Evolutionary conservation across 2,113 vertebrate species (phyloP), one percentile per base, ranked within the genome.

Genomic region (Amblyornis subalaris): DNA sequence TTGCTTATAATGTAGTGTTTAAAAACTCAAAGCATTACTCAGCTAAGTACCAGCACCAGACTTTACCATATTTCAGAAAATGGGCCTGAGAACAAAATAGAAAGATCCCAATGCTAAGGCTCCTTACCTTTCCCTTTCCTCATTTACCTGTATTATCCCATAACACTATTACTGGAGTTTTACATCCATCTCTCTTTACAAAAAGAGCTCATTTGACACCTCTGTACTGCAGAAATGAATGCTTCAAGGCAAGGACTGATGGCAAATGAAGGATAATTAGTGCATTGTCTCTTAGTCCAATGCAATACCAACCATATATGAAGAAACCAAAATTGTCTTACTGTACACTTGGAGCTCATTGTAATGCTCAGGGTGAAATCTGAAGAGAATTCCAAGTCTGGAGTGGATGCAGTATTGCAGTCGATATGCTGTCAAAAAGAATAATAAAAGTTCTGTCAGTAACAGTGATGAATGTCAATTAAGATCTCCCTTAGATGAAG

Each of bases 351-450:
- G 12, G 98, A 97, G 73, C 97, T 98, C 47, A 77, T 94, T 45
- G 97, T 98, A 75, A 99, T 97, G 95, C 96, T 98, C 94, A 99
- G 90, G 70, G 97, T 97, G 95, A 99, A 99, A 95, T 99, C 98
- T 21, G 98, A 97, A 47, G 98, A 94, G 95, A 99, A 99, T 94
- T 99, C 99, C 93, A 99, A 96, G 91, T 99, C 99, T 75, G 98
- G 97, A 79, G 98, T 88, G 53, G 97, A 96, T 33, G 98, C 97
- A 24, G 48, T 96, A 90, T 98, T 98, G 90, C 99, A 99, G 97
- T 99, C 95, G 7, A 99, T 97, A 21, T 33, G 98, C 99, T 99
- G 97, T 57, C 9, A 38, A 84, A 94, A 72, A 74, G 26, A 77
- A 47, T 35, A 64, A 70, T 14, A 85, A 28, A 83, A 50, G n/a